Conservation (phyloP, 2,113 vertebrate species). For the Mola mola region DNA sequence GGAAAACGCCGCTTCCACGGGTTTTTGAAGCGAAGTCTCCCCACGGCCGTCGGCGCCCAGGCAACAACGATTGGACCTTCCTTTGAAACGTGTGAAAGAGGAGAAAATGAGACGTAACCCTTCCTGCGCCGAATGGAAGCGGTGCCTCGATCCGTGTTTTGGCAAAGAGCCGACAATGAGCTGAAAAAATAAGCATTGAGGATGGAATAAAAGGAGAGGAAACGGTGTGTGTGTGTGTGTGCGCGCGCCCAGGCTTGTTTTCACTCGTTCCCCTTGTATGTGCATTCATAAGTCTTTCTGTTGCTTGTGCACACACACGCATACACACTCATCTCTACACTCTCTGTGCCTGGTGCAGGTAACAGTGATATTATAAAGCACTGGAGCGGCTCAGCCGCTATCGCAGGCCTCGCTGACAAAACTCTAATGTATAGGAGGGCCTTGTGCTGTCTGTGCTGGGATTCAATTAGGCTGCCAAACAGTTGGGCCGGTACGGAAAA, state of each 20-base stretch:
- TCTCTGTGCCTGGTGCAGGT: conserved; percentile 33
- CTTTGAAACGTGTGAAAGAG: conserved; percentile 34
- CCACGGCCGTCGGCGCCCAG: conserved; percentile 16
- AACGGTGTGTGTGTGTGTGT: not conserved
- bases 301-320: conserved; percentile 1
- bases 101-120: conserved; percentile 49
- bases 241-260: not conserved
- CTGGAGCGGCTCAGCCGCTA: conserved; percentile 56
- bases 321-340: conserved; percentile 14
- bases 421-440: conserved; percentile 61
- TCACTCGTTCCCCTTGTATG: not conserved
- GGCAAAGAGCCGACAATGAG: conserved; percentile 4
- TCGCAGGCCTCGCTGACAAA: conserved; percentile 67
- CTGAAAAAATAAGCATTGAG: conserved; percentile 19
- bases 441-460: conserved; percentile 46
- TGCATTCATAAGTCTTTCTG: conserved; percentile 4
- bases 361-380: conserved; percentile 70
- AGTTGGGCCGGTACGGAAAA: conserved; percentile 37
- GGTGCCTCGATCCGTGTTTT: not conserved
- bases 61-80: conserved; percentile 41
- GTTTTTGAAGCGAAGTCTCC: conserved; percentile 58
- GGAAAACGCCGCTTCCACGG: conserved; percentile 69
- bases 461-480: conserved; percentile 69
- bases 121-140: conserved; percentile 17
- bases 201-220: conserved; percentile 6